These are phyloP conservation scores for Nannoperca australis DNA, from an alignment of 2,797 vertebrate genomes.

Conservation along the genomic window DNA sequence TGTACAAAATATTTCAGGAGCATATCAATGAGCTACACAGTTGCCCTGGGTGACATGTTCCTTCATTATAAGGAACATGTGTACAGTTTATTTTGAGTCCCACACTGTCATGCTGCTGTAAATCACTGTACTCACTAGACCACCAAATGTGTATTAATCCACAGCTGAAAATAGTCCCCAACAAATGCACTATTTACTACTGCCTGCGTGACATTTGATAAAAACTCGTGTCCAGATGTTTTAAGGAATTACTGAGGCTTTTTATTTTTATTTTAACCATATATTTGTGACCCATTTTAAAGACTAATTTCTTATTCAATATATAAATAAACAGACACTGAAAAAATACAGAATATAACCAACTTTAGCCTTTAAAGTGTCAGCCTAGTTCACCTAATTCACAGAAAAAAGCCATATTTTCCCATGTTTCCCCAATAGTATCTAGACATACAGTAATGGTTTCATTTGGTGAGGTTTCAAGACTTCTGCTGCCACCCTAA, in stretches of 20 bases:
- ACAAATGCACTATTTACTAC: background rate
- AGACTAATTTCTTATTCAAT: background rate
- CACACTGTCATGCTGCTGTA: background rate
- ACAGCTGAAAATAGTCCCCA: background rate
- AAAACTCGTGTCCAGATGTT: background rate
- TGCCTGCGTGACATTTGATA: background rate
- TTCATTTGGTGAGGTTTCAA: slow-evolving; percentile 11
- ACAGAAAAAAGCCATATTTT: background rate
- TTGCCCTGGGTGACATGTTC: background rate
- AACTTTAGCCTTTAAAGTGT: background rate
- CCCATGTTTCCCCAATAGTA: background rate
- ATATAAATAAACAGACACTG: background rate
- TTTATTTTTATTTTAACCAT: background rate
- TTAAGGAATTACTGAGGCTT: background rate
- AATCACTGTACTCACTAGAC: background rate
- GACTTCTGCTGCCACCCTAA: slow-evolving; percentile 11
- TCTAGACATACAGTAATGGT: slow-evolving; percentile 1
- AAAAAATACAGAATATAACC: background rate
- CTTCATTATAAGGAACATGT: background rate
- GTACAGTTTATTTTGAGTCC: background rate
- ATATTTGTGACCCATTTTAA: background rate
- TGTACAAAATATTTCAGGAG: too few relatives aligned
- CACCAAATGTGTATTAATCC: background rate
- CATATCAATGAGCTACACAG: too few relatives aligned
- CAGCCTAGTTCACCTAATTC: background rate